Conservation (phyloP, 2,113 vertebrate species). For the Noctilio leporinus region DNA sequence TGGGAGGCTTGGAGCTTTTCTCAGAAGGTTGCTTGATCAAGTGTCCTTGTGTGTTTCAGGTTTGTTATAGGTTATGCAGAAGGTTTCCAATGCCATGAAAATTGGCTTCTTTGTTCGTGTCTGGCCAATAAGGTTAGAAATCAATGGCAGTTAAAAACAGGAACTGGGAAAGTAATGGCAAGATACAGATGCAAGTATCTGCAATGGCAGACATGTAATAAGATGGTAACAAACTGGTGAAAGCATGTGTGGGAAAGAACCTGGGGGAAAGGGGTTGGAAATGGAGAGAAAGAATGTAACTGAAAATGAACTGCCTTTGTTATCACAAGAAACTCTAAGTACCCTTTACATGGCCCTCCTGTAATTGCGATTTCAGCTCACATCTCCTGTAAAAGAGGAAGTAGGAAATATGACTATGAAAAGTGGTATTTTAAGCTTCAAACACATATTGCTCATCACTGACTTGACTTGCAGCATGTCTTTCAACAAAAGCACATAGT, state of each 20-base stretch:
- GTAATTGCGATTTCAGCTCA: conserved; percentile 33
- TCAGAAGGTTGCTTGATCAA: neutral
- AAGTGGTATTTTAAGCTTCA: conserved; percentile 64
- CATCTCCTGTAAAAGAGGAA: neutral
- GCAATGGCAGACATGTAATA: neutral
- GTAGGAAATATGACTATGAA: conserved; percentile 39
- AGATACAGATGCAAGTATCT: neutral
- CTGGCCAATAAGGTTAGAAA: neutral
- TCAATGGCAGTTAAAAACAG: neutral
- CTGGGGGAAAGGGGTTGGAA: neutral
- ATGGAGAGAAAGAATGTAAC: neutral
- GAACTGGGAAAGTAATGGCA: neutral
- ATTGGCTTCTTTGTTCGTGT: neutral
- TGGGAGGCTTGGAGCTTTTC: neutral
- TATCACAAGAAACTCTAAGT: conserved; percentile 18
- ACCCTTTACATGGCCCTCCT: conserved; percentile 26
- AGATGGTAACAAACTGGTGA: neutral
- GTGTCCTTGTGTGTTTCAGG: neutral
- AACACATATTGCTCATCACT: conserved; percentile 52
- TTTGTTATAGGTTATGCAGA: neutral
- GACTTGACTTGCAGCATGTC: conserved; percentile 54
- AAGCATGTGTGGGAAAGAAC: neutral
- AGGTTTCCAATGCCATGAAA: neutral
- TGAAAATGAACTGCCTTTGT: conserved; percentile 4
- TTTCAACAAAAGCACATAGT: conserved; percentile 43